A percentile compares a stretch with the other conserved stretches of the same genome.
Conservation (phyloP, 2,113 vertebrate species). For the Silurus meridionalis region DNA sequence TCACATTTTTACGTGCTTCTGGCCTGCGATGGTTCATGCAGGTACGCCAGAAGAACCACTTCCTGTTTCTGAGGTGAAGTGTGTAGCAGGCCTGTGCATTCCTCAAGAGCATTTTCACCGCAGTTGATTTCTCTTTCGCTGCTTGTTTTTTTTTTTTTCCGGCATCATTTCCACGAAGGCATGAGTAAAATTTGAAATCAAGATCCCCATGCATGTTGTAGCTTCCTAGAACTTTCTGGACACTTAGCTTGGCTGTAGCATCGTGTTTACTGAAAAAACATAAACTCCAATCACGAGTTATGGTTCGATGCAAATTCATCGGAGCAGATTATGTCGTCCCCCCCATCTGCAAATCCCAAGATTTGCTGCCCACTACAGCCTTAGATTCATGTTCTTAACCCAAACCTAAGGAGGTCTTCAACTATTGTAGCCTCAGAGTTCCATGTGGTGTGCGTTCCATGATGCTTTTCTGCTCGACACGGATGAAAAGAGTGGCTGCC, state of each 20-base stretch:
- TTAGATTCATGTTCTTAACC: not conserved
- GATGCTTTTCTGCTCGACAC: not conserved
- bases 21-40: not conserved
- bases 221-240: not conserved
- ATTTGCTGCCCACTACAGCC: not conserved
- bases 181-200: not conserved
- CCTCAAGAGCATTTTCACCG: not conserved
- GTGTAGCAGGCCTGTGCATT: not conserved
- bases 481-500: too few relatives aligned
- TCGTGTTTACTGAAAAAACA: not conserved
- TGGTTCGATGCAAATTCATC: not conserved
- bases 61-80: not conserved
- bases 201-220: not conserved
- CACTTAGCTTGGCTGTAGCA: not conserved
- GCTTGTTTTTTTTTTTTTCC: not conserved
- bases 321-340: not conserved
- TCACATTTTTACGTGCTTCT: slow-evolving; percentile 7
- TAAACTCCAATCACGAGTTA: not conserved
- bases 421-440: not conserved
- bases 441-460: too few relatives aligned
- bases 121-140: not conserved
- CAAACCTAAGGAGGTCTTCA: not conserved
- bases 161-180: not conserved
- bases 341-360: not conserved
- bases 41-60: slow-evolving; percentile 18